Evolutionary conservation across 2,113 vertebrate species (phyloP), one percentile per base, ranked within the genome.

Genomic region (Hypocryptadius cinnamomeus): DNA sequence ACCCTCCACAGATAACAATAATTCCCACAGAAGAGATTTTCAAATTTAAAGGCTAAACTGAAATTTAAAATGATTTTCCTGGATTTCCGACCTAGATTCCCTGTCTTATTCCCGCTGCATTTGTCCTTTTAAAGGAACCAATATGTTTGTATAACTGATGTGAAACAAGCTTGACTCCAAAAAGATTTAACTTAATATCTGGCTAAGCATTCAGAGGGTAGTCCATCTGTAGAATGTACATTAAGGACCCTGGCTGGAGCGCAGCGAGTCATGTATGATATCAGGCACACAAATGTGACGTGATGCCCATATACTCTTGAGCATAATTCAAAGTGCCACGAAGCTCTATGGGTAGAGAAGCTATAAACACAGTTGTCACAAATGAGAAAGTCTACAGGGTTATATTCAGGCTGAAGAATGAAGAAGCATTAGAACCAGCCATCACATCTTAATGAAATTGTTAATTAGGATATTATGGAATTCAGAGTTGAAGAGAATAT

Each of bases 231-330:
- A 81, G 96, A 97, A 89, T 92, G 97, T 97, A 97, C 97, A 97
- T 98, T 97, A 97, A 97, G 97, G 97, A 95, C 97, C 96, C 93
- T 92, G 94, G 97, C 95, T 95, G 96, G 90, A 96, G 96, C 64
- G 92, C 97, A 97, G 97, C 98, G 97, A 98, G 97, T 97, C 96
- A 98, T 85, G 97, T 98, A 98, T 98, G 98, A 98, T 98, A 98
- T 98, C 81, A 97, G 97, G 96, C 98, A 97, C 95, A 83, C 97
- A 98, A 98, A 99, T 98, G 98, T 98, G 98, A 99, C 98, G 95
- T 98, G 98, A 99, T 98, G 98, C 98, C 98, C 97, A 96, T 98
- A 97, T 98, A 97, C 97, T 97, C 98, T 98, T 99, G 98, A 99
- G 97, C 97, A 98, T 99, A 98, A 99, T 98, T 98, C 97, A 56